Evolutionary conservation across 2,797 vertebrate genomes (phyloP), one percentile per base, ranked within the genome.

Genomic region (Scomberomorus guttatus): DNA sequence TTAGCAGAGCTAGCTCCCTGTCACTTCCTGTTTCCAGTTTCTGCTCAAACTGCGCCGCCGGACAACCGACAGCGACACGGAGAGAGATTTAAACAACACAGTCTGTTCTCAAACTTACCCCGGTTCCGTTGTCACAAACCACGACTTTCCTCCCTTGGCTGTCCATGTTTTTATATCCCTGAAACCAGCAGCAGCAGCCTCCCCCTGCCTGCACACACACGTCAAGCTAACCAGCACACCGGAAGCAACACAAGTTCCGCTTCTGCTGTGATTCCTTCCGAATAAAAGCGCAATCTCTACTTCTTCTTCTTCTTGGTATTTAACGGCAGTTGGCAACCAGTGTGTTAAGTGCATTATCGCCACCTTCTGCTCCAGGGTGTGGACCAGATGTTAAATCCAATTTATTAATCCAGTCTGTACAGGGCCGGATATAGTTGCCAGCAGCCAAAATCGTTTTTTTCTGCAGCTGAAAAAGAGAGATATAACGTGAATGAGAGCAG

Each of bases 121-220:
- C 97, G 20, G 96, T 97, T 75, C 97, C 97, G 82, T 97, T 97
- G 95, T 97, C 97, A 91, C 97, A 97, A 87, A 97, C 97, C 83
- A 97, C 97, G 85, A 97, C 96, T 90, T 97, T 97, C 92, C 96
- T 95, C 87, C 97, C 97, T 79, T 96, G 95, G 85, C 96, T 95
- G 92, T 97, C 97, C 97, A 97, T 97, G 34, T 86, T 87, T 37
- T 70, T 55, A 56, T 65, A 29, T 14, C 65, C 78, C 80, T 71
- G 74, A 85, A 86, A 15, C 25, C 14, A 14, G 44, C 44, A 48
- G 72, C 85, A 39, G 81, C 68, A 71, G 64, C 75, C 39, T 63
- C 86, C 85, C 69, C 37, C 84, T 89, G 69, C 51, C 77, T 78
- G 88, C 64, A 67, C 83, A 72, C 37, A 24, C 22, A 37, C 44